Base-by-base conservation (phyloP, 2,797 vertebrate species). In the Periparus ater region DNA sequence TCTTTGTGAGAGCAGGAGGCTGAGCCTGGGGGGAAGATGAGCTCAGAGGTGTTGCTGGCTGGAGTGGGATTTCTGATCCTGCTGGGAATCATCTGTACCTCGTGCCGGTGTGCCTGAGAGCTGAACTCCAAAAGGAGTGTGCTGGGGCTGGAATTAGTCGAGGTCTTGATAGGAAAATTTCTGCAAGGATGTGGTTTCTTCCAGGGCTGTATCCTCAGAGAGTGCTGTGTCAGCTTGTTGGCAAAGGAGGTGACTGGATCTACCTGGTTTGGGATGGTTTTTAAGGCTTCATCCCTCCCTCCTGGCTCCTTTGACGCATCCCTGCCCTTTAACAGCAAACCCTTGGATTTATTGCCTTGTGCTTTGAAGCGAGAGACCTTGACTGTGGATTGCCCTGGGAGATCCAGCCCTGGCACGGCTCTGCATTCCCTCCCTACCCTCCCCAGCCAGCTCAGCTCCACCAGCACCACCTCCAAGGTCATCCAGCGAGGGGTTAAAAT, bases 281-380 rank as follows among this genome's bases (percentile, higher is more conserved):
- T 47, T 23, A 5, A 11, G 2, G 17, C 55, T 86, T 17, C 7
- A 30, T 87, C 68, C 70, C 48, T 66, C 68, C 42, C 34, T 78
- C 50, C n/a, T 1, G 0, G 17, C 44, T 74, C 40, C 1, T 44
- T 53, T 61, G 54, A 9, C 0, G 5, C 57, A 12, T 60, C 68
- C 42, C 79, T 38, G 77, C 87, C 76, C 80, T 92, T 82, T 78
- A 60, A 32, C 71, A 83, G 40, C 11, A 5, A 93, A 18, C n/a
- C 25, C 0, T 40, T 40, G 84, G 66, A 45, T 91, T 91, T 80
- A 78, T 50, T 73, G 77, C 73, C 42, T 83, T 14, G 57, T 17
- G 79, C 91, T 94, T 55, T 79, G 75, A 85, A 88, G 85, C 6
- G 1, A 54, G 40, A 90, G 77, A 53, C 95, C 86, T 93, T 71